phyloP scores from a whole-genome alignment of 1,140 invertebrate genomes.

The Nymphalis io region DNA sequence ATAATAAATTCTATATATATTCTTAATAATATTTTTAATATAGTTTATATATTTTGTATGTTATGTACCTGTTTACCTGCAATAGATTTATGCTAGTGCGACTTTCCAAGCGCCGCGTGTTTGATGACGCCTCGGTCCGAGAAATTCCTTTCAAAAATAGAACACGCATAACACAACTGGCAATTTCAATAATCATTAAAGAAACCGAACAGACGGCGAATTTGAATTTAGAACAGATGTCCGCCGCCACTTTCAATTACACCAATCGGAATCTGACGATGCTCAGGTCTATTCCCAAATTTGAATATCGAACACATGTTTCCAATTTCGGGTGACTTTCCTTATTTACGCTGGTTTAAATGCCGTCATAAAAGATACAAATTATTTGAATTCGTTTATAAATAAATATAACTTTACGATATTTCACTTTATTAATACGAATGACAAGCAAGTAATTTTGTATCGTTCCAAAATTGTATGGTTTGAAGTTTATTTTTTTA shows the following conservation, averaged over 20 bases:
- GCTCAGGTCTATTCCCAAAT: constrained; percentile 60
- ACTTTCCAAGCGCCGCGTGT: constrained; percentile 29
- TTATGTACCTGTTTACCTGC: constrained; percentile 29
- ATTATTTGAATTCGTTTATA: background rate
- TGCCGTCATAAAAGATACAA: background rate
- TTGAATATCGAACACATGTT: constrained; percentile 70
- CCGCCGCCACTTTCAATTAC: constrained; percentile 65
- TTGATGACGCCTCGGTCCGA: constrained; percentile 4
- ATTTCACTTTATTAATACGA: background rate
- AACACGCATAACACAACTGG: constrained; percentile 61
- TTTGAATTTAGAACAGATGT: constrained; percentile 71
- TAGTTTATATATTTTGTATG: too few species aligned
- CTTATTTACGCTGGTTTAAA: background rate
- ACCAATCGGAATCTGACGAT: constrained; percentile 55
- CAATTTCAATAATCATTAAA: constrained; percentile 76
- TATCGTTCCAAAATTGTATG: constrained; percentile 34
- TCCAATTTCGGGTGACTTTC: constrained; percentile 21
- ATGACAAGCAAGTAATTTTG: constrained; percentile 22
- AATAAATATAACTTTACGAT: background rate
- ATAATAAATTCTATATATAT: too few species aligned
- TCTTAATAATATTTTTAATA: too few species aligned
- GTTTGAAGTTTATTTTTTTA: constrained; percentile 49
- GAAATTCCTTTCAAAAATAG: constrained; percentile 65
- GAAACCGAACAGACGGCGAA: constrained; percentile 67
- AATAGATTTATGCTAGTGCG: constrained; percentile 25